These are phyloP conservation scores for Theropithecus gelada DNA, from an alignment of 2,113 vertebrate genomes.

Conservation along the genomic window DNA sequence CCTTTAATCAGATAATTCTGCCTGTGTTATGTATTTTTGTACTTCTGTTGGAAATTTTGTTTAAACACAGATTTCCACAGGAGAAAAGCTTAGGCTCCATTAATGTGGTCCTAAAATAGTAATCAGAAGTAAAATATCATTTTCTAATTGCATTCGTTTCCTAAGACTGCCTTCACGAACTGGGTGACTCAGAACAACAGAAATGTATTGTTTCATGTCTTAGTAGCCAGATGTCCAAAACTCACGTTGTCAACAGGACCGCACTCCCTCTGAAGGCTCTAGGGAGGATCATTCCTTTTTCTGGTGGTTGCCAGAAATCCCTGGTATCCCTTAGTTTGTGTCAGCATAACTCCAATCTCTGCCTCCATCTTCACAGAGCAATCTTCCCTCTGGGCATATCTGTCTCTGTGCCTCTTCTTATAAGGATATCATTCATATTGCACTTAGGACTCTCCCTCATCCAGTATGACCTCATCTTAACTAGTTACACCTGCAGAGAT, in stretches of 20 bases:
- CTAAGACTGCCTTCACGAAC: neutral
- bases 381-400: neutral
- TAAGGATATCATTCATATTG: neutral
- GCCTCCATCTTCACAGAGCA: neutral
- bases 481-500: neutral
- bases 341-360: neutral
- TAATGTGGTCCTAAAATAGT: neutral
- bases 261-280: neutral
- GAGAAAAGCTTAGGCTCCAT: neutral
- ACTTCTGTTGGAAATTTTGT: neutral
- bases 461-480: neutral
- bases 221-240: neutral
- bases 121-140: neutral
- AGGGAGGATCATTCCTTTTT: neutral
- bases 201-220: neutral
- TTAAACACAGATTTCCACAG: neutral
- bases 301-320: neutral
- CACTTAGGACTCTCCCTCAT: neutral
- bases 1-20: neutral
- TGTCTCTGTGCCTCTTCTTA: neutral
- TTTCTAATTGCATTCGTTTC: neutral
- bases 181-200: neutral
- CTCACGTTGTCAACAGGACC: neutral
- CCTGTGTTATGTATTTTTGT: neutral
- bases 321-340: neutral